Percentiles rank a stretch among this genome's conserved stretches.
phyloP scores from a whole-genome alignment of 2,113 vertebrate genomes.

The Arenaria interpres region DNA sequence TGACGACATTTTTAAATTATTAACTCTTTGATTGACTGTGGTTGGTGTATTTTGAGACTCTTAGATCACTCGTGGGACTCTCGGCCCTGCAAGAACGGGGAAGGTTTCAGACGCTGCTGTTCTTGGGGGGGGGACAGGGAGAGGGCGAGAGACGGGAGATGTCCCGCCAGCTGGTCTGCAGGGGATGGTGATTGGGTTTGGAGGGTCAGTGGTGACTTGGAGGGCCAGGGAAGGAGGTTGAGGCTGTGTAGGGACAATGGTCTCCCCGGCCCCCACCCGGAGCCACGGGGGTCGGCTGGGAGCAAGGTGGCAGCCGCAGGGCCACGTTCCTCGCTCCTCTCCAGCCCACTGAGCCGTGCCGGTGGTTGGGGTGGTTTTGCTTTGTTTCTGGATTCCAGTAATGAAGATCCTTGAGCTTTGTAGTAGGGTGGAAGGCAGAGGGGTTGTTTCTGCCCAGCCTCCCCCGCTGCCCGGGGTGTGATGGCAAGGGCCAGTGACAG shows the following conservation, averaged over 20 bases:
- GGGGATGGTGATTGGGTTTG: constrained; percentile 54
- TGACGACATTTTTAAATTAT: constrained; percentile 66
- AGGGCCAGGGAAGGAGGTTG: constrained; percentile 19
- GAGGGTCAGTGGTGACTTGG: constrained; percentile 16
- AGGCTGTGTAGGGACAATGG: background rate
- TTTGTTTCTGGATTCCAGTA: constrained; percentile 11
- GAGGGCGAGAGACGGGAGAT: background rate
- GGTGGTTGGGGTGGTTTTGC: background rate
- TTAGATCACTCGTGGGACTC: constrained; percentile 56
- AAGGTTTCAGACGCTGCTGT: background rate
- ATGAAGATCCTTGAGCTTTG: background rate
- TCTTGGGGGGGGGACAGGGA: background rate
- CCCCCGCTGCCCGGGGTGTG: background rate
- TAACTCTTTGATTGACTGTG: constrained; percentile 73
- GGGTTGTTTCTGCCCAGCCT: background rate
- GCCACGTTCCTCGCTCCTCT: rapidly evolving
- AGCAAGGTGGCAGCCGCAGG: background rate
- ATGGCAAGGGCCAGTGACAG: background rate
- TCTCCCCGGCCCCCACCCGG: background rate
- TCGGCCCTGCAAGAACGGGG: background rate
- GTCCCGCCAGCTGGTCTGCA: background rate
- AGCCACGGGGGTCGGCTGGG: background rate
- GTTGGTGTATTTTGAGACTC: constrained; percentile 73
- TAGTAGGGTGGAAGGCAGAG: background rate
- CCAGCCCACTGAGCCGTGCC: background rate